These are phyloP conservation scores for Propithecus coquereli DNA, from an alignment of 2,113 vertebrate genomes.

Conservation along the genomic window DNA sequence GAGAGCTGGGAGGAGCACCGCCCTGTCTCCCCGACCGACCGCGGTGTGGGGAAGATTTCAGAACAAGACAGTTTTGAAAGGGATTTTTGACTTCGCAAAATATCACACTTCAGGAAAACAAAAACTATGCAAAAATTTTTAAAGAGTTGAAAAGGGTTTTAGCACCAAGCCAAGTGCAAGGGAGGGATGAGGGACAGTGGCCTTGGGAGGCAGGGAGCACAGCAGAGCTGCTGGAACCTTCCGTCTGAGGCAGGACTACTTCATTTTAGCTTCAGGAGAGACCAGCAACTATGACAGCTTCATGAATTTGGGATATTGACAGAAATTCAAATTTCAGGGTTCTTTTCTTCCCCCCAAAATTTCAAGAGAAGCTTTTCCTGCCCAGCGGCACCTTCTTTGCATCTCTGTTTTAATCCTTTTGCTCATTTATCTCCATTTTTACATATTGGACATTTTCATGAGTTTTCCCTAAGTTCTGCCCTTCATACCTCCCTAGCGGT, in stretches of 20 bases:
- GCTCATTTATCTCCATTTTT: not conserved
- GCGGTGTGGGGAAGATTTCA: not conserved
- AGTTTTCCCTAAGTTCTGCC: not conserved
- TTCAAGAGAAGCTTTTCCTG: not conserved
- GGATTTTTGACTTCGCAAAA: not conserved
- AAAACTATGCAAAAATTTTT: not conserved
- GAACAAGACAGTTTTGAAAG: not conserved
- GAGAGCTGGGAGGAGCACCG: not conserved
- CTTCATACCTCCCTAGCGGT: rapidly evolving
- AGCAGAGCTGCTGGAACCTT: not conserved
- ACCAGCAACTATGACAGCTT: not conserved
- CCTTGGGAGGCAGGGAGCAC: not conserved
- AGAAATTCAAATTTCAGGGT: not conserved
- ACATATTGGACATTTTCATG: rapidly evolving
- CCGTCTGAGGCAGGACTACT: rapidly evolving
- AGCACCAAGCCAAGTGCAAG: not conserved
- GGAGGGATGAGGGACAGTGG: rapidly evolving
- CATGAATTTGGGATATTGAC: not conserved
- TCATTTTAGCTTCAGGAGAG: not conserved
- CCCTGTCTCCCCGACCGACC: not conserved
- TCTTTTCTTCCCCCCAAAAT: not conserved
- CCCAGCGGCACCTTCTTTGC: not conserved
- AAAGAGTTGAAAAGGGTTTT: not conserved
- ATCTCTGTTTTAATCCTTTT: not conserved
- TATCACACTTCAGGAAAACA: not conserved